A percentile compares a stretch with the other conserved stretches of the same genome.
phyloP scores from a whole-genome alignment of 2,797 vertebrate genomes.

The Pseudochirops corinnae region DNA sequence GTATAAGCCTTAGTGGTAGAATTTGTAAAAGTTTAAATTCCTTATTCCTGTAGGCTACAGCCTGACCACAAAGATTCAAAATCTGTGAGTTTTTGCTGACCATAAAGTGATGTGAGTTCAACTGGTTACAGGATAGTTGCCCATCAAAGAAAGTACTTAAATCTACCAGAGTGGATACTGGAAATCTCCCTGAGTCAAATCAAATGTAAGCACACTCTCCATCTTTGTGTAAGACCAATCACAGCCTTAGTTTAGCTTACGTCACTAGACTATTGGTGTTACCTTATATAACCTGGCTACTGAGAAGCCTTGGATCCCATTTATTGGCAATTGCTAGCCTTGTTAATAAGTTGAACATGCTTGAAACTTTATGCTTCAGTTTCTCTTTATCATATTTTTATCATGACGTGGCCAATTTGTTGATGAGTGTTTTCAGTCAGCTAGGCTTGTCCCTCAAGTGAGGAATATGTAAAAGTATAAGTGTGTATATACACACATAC shows the following conservation, averaged over 20 bases:
- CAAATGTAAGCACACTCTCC: background rate
- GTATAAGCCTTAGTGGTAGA: background rate
- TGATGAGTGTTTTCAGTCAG: background rate
- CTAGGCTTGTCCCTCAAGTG: background rate
- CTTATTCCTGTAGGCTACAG: background rate
- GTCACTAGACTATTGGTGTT: background rate
- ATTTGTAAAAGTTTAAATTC: background rate
- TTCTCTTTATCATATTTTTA: too few relatives aligned
- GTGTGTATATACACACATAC: too few relatives aligned
- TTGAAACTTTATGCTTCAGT: too few relatives aligned
- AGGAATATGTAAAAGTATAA: background rate
- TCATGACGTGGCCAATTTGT: background rate
- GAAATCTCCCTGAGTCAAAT: background rate
- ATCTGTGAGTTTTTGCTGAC: background rate
- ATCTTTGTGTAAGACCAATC: background rate
- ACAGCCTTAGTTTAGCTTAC: background rate
- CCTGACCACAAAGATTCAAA: background rate
- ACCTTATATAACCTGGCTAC: background rate
- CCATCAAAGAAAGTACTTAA: background rate
- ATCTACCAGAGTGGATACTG: background rate
- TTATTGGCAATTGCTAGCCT: background rate
- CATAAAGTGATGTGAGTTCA: background rate
- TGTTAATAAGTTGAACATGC: background rate
- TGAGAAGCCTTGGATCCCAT: background rate
- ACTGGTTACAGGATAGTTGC: background rate